phyloP scores from a whole-genome alignment of 2,888 invertebrate genomes.

The Petrolisthes manimaculis region DNA sequence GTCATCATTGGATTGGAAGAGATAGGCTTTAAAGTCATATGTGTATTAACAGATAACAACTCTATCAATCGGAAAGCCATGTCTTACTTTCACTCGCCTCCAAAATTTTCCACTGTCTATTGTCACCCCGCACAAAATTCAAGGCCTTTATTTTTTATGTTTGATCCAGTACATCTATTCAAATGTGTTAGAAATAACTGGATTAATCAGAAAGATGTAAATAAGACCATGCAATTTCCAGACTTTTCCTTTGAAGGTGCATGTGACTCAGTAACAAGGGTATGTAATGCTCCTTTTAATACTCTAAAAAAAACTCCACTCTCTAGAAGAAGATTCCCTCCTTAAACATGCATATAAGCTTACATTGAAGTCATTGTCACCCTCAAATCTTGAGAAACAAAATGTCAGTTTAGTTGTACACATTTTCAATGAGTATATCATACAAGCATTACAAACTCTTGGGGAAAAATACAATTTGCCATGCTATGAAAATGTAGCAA shows the following conservation, averaged over 20 bases:
- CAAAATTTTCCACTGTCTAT: no score
- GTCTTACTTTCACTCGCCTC: no score
- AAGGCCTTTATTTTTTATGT: constrained; percentile 24
- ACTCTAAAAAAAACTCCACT: neutral
- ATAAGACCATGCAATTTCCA: neutral
- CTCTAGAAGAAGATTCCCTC: constrained; percentile 11
- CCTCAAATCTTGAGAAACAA: constrained; percentile 44
- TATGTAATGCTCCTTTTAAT: neutral
- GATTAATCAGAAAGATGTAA: neutral
- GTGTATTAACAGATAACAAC: constrained; percentile 40
- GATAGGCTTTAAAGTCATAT: constrained; percentile 24
- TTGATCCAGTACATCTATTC: constrained; percentile 8
- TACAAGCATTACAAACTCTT: constrained; percentile 19
- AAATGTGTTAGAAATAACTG: neutral
- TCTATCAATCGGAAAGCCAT: no score
- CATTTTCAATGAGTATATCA: constrained; percentile 45
- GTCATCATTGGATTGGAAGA: no score
- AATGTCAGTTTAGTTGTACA: constrained; percentile 40
- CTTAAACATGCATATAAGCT: constrained; percentile 24
- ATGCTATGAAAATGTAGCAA: neutral
- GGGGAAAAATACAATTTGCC: constrained; percentile 12
- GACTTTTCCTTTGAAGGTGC: neutral
- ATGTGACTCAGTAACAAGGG: neutral
- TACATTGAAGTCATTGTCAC: constrained; percentile 25
- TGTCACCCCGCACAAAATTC: constrained; percentile 23